Percentiles rank a stretch among this genome's conserved stretches.
Evolutionary conservation across 2,888 invertebrate species (phyloP).

Genomic region (Agrotis clavis): DNA sequence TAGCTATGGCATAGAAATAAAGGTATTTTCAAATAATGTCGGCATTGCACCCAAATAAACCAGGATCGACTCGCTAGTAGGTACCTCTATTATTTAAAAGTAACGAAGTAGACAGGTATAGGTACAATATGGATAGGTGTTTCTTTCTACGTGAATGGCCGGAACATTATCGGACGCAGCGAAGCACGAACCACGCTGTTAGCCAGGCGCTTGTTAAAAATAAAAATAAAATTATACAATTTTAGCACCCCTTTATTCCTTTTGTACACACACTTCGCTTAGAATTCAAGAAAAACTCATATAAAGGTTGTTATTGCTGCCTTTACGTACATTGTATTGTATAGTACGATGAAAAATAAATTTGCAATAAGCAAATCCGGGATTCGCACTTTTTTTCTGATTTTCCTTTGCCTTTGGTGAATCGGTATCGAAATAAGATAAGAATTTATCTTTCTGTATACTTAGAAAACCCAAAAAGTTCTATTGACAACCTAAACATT

Average conservation of each 20-base stretch:
- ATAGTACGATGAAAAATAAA: conserved; percentile 47
- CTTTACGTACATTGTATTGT: conserved; percentile 51
- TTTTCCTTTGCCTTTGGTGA: background rate
- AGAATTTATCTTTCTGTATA: background rate
- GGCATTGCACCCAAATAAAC: background rate
- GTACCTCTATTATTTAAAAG: background rate
- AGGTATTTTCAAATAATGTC: background rate
- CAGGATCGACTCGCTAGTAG: background rate
- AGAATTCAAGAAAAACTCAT: conserved; percentile 57
- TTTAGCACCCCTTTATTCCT: conserved; percentile 77
- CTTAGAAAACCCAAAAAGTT: background rate
- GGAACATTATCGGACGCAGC: conserved; percentile 82
- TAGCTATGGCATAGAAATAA: background rate
- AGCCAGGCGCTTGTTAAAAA: conserved; percentile 84
- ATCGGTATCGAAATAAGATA: background rate
- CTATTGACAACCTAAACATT: too few relatives aligned
- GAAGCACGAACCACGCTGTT: conserved; percentile 81
- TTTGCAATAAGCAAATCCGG: conserved; percentile 42
- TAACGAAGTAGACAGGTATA: conserved; percentile 25
- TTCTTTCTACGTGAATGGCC: conserved; percentile 81
- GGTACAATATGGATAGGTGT: conserved; percentile 69
- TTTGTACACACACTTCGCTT: conserved; percentile 62
- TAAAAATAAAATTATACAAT: conserved; percentile 87
- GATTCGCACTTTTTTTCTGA: conserved; percentile 11
- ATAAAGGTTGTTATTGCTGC: conserved; percentile 50